Evolutionary conservation across 30 jellyfish, hydroid and myxozoan genomes (phyloP), one percentile per base, ranked within the genome.

Genomic region (Aurelia sp.): DNA sequence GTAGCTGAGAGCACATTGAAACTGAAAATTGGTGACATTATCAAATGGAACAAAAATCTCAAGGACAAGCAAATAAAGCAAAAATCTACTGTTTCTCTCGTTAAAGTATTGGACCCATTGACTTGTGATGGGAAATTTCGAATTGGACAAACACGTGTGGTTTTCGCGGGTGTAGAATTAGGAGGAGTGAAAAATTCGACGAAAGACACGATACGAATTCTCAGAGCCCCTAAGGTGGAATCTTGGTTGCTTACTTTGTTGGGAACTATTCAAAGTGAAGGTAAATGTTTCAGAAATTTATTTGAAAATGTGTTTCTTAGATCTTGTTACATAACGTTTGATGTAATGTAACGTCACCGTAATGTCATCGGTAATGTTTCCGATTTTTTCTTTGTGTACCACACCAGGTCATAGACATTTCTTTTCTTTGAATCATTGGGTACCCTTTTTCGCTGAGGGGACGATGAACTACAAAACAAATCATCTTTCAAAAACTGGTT

Each of bases 101-200:
- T 41, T 15, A 47, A 33, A 40, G 76, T 30, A 22, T 35, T 12
- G 23, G 17, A 81, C 41, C 61, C 13, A 16, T 71, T 82, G 71
- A 22, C 33, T 1, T 82, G 91, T 57, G 91, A 68, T 61, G 64
- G 73, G 47, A 47, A 35, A 53, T 70, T 82, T 23, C 52, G 59
- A 41, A 44, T 44, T 61, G 85, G 82, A 48, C 80, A 82, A 74
- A 82, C 78, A 6, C 82, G 80, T 17, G 59, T 82, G 47, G 40
- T 82, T 17, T 82, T 82, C 35, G 91, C 85, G 13, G 3, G 55
- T 9, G 15, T 44, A 1, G 55, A 44, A 27, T 27, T 27, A 27
- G 69, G 53, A 3, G 5, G 19, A 48, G 80, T 21, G 1, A 65
- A 19, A 8, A 48, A 37, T 70, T 62, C 72, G 35, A 8, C 18